A percentile compares a stretch with the other conserved stretches of the same genome.
phyloP scores from a whole-genome alignment of 1,140 invertebrate genomes.

The Heliconius eleuchia region DNA sequence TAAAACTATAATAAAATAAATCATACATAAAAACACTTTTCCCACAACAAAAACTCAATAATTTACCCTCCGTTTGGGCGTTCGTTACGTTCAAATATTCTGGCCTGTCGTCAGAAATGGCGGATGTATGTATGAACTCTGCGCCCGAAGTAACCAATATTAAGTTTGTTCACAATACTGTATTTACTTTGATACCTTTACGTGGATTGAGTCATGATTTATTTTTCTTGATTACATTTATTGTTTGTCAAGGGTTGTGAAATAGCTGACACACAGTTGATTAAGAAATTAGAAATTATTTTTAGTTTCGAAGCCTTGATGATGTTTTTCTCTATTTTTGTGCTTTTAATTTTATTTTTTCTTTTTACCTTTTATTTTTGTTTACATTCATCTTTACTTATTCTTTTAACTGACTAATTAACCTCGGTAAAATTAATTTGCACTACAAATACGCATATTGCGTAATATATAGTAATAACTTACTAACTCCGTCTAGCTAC shows the following conservation, averaged over 20 bases:
- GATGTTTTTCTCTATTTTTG: too few species aligned
- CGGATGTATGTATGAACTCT: neutral
- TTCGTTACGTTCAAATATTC: constrained; percentile 16
- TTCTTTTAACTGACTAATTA: too few species aligned
- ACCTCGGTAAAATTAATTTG: neutral
- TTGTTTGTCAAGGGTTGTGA: neutral
- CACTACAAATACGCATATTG: neutral
- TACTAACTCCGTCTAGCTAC: neutral
- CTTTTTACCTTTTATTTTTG: neutral
- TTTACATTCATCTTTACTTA: too few species aligned
- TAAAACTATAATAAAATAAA: too few species aligned
- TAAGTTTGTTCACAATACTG: neutral
- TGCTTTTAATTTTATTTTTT: too few species aligned
- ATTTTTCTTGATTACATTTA: neutral
- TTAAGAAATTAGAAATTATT: too few species aligned
- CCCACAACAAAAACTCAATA: neutral
- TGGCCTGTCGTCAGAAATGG: too few species aligned
- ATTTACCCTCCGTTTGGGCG: neutral
- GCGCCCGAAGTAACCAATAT: neutral
- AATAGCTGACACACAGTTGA: neutral
- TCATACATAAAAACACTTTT: too few species aligned
- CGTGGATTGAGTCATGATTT: neutral
- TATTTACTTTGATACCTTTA: constrained; percentile 9
- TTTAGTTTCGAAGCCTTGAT: too few species aligned
- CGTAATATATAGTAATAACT: neutral